Base-by-base conservation (phyloP, 2,797 vertebrate genomes). In the Falco peregrinus region DNA sequence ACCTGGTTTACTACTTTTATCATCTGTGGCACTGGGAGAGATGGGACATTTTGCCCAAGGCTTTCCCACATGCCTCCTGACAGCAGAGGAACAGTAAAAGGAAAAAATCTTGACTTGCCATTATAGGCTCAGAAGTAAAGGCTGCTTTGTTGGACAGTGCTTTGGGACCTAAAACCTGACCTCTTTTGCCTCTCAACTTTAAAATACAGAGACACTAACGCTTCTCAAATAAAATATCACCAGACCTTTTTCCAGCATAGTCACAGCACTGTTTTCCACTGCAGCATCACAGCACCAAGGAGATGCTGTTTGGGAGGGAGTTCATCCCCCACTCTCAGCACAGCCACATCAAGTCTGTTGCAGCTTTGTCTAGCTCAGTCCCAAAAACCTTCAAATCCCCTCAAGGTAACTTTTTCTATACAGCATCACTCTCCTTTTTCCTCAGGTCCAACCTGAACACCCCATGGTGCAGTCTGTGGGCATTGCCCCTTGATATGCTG, bases 41-140 rank as follows among this genome's bases (percentile, higher is more conserved):
- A 93, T 45, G 39, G 45, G 43, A 83, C 63, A 68, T 84, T 95
- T 95, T 90, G 73, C 65, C 61, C 15, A 20, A 29, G 69, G 83
- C 78, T 89, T 91, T 84, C 35, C 31, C 33, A 76, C 16, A 5
- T 37, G 7, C 39, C 63, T 59, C 17, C 50, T 63, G 59, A 79
- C 29, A 86, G 51, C n/a, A 71, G 35, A 81, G 21, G 13, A 75
- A 76, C 19, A 60, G 31, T n/a, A 35, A 74, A 57, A 82, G 26
- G 61, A 7, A 25, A 91, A 82, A 84, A 87, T 4, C 4, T 47
- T 39, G 3, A 6, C 12, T 29, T 89, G 24, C n/a, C 20, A 22
- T 26, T 77, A 50, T 1, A 22, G n/a, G 15, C 48, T 89, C 48
- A 33, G 41, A 79, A 76, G 16, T 69, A 81, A 86, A 91, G 17